phyloP scores from a whole-genome alignment of 2,797 vertebrate species.

The Taenioides sp. region DNA sequence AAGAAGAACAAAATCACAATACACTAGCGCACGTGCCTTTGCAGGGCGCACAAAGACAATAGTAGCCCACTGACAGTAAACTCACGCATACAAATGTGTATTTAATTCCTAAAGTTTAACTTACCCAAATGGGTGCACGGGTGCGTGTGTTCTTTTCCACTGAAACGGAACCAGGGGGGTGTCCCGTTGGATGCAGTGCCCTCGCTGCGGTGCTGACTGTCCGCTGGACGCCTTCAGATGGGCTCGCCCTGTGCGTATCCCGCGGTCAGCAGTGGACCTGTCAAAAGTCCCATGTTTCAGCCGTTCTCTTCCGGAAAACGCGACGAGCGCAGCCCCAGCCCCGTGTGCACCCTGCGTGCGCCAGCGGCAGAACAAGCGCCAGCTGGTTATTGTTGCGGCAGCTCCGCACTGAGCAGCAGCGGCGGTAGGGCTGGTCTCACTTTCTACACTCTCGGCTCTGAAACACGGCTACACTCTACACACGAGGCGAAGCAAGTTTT shows the following conservation, averaged over 20 bases:
- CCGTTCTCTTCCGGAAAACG: slow-evolving; percentile 64
- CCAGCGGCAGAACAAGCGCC: slow-evolving; percentile 31
- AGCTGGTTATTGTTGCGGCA: slow-evolving; percentile 32
- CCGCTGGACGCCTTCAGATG: background rate
- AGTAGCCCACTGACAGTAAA: background rate
- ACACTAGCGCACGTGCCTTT: slow-evolving; percentile 32
- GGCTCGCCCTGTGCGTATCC: slow-evolving; percentile 18
- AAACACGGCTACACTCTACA: slow-evolving; percentile 25
- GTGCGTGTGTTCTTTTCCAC: slow-evolving; percentile 16
- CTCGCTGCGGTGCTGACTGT: slow-evolving; percentile 7
- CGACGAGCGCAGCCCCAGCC: slow-evolving; percentile 21
- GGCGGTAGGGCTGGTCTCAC: slow-evolving; percentile 9
- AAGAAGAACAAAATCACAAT: slow-evolving; percentile 4
- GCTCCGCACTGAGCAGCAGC: slow-evolving; percentile 24
- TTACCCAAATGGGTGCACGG: slow-evolving; percentile 44
- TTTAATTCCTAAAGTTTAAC: slow-evolving; percentile 57
- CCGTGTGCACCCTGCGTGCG: background rate
- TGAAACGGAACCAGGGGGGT: slow-evolving; percentile 25
- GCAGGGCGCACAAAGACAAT: slow-evolving; percentile 16
- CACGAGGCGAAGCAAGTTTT: slow-evolving; percentile 59
- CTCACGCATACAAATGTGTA: background rate
- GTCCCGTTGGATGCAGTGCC: slow-evolving; percentile 47
- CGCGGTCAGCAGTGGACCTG: slow-evolving; percentile 44
- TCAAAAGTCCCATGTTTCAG: slow-evolving; percentile 60
- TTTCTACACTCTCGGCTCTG: slow-evolving; percentile 12